These are phyloP conservation scores for Acronicta alni DNA, from an alignment of 2,888 invertebrate species.

Conservation along the genomic window DNA sequence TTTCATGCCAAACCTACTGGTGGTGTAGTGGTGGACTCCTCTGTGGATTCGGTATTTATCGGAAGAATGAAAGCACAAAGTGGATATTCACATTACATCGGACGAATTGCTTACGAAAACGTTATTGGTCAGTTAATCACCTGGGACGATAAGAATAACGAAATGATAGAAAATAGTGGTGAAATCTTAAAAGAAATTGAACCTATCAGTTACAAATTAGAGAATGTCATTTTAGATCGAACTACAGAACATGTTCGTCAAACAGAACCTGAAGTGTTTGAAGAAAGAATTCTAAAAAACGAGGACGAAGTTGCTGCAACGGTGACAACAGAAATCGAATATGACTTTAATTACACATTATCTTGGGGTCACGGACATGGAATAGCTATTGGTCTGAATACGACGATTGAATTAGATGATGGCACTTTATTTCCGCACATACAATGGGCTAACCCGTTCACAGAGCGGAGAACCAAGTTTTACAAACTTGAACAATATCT, in stretches of 20 bases:
- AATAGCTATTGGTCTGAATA: conserved; percentile 92
- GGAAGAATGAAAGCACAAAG: conserved; percentile 75
- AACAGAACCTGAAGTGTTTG: conserved; percentile 86
- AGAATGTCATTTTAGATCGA: conserved; percentile 90
- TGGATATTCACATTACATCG: conserved; percentile 90
- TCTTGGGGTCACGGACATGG: conserved; percentile 95
- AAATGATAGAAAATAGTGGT: conserved; percentile 89
- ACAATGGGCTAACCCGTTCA: conserved; percentile 91
- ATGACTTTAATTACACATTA: conserved; percentile 91
- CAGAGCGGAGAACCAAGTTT: conserved; percentile 88
- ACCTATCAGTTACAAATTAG: conserved; percentile 93
- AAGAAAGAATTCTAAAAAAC: conserved; percentile 86
- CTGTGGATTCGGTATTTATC: conserved; percentile 78
- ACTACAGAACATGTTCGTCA: conserved; percentile 86
- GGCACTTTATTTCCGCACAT: conserved; percentile 89
- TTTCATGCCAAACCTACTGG: conserved; percentile 91
- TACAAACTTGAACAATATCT: conserved; percentile 91
- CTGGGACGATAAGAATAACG: conserved; percentile 90
- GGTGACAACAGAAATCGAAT: conserved; percentile 93
- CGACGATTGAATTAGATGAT: conserved; percentile 90
- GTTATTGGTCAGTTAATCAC: conserved; percentile 92
- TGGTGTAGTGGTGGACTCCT: conserved; percentile 90
- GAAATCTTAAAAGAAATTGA: conserved; percentile 95
- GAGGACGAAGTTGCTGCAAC: conserved; percentile 88
- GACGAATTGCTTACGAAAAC: conserved; percentile 91